Percentiles rank a stretch among this genome's conserved stretches.
phyloP scores from a whole-genome alignment of 1,140 invertebrate species.

The Megalonaias nervosa region DNA sequence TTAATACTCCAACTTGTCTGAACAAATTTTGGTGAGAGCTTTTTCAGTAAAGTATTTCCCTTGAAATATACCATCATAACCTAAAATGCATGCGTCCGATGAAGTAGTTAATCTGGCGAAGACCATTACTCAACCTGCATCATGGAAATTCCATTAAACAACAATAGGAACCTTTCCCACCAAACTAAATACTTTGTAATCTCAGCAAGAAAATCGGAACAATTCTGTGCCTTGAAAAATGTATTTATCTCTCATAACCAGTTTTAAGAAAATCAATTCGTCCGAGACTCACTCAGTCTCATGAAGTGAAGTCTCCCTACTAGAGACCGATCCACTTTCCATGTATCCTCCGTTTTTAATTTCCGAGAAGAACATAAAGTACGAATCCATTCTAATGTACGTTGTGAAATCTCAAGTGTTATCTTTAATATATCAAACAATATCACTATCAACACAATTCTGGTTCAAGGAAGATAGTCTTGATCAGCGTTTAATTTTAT shows the following conservation, averaged over 20 bases:
- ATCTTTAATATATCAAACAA: not conserved
- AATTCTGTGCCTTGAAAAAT: not conserved
- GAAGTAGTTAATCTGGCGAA: no score
- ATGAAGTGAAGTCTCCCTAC: conserved; percentile 12
- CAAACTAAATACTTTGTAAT: not conserved
- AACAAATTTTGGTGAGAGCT: no score
- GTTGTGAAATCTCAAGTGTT: conserved; percentile 12
- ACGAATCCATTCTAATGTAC: not conserved
- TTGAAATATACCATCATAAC: no score
- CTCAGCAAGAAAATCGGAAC: not conserved
- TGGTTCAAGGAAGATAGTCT: not conserved
- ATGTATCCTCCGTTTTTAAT: conserved; percentile 6
- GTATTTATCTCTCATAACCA: not conserved
- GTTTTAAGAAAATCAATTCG: conserved; percentile 9
- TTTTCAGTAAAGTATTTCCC: no score
- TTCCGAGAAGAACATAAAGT: conserved; percentile 8
- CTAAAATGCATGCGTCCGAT: no score
- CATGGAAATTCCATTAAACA: no score
- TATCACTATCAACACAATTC: conserved; percentile 1
- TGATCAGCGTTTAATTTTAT: not conserved
- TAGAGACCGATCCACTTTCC: conserved; percentile 3
- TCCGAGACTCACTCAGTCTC: not conserved
- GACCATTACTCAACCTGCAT: no score
- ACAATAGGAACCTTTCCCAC: no score
- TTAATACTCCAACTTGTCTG: no score